Conservation (phyloP, 2,113 vertebrate species). For the Sialia sialis region DNA sequence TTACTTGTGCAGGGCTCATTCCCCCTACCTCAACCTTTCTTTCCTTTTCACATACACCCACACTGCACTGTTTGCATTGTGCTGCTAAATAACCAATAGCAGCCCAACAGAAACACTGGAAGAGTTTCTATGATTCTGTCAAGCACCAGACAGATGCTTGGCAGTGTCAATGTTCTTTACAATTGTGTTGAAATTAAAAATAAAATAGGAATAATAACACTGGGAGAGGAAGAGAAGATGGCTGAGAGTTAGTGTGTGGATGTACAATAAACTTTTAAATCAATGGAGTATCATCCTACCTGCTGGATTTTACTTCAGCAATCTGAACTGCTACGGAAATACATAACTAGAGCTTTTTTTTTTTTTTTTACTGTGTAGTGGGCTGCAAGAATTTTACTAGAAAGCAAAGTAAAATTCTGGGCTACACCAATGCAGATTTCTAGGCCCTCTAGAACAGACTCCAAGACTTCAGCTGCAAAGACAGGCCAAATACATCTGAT, state of each 20-base stretch:
- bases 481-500: background rate
- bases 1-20: slow-evolving; percentile 61
- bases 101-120: slow-evolving; percentile 46
- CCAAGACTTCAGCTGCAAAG: background rate
- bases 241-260: background rate
- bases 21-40: slow-evolving; percentile 56
- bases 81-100: slow-evolving; percentile 71
- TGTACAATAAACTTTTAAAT: background rate
- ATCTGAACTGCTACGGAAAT: background rate
- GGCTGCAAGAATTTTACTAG: background rate
- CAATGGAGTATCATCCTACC: background rate
- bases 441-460: background rate
- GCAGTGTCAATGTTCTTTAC: slow-evolving; percentile 14
- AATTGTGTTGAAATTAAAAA: slow-evolving; percentile 30
- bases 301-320: background rate
- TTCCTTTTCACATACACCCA: slow-evolving; percentile 62
- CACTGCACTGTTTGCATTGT: slow-evolving; percentile 57
- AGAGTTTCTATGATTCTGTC: slow-evolving; percentile 51
- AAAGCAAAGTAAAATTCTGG: background rate
- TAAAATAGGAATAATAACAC: background rate
- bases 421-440: background rate
- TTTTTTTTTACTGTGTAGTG: background rate
- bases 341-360: background rate
- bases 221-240: background rate
- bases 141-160: slow-evolving; percentile 63